These are phyloP conservation scores for Anabacerthia variegaticeps DNA, from an alignment of 2,797 vertebrate species.

Conservation along the genomic window DNA sequence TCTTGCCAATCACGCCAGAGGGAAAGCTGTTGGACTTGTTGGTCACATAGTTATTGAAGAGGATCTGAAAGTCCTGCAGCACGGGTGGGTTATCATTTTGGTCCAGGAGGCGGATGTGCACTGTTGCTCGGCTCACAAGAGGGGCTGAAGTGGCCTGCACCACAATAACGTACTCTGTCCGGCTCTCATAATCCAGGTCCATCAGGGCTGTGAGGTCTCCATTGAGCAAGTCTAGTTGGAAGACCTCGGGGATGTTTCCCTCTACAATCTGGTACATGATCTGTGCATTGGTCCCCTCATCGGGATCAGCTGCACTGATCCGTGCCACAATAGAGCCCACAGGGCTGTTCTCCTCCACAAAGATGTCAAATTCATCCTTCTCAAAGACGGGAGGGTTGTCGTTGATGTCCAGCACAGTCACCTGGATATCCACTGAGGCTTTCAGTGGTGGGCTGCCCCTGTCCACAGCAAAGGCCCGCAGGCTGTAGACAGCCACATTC, in stretches of 20 bases:
- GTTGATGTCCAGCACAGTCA: slow-evolving; percentile 91
- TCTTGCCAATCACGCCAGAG: slow-evolving; percentile 90
- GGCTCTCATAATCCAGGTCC: slow-evolving; percentile 94
- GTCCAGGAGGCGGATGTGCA: slow-evolving; percentile 89
- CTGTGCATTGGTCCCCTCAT: slow-evolving; percentile 94
- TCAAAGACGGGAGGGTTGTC: slow-evolving; percentile 97
- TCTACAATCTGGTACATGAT: slow-evolving; percentile 99
- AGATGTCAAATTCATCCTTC: slow-evolving; percentile 89
- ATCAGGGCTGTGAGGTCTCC: slow-evolving; percentile 90
- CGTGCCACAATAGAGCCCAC: slow-evolving; percentile 92
- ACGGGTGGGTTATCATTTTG: slow-evolving; percentile 92
- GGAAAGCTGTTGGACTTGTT: slow-evolving; percentile 98
- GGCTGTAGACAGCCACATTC: slow-evolving; percentile 89
- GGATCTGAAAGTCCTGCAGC: slow-evolving; percentile 93
- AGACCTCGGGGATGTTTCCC: slow-evolving; percentile 93
- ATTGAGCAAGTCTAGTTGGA: slow-evolving; percentile 92
- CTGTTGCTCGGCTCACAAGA: slow-evolving; percentile 92
- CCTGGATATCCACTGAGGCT: slow-evolving; percentile 86
- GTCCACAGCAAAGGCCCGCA: slow-evolving; percentile 91
- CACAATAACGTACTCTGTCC: slow-evolving; percentile 90
- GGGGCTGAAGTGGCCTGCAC: slow-evolving; percentile 97
- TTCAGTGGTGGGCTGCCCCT: slow-evolving; percentile 87
- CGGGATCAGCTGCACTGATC: slow-evolving; percentile 89
- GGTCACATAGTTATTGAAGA: slow-evolving; percentile 98
- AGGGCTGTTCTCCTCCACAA: slow-evolving; percentile 90